Conservation (phyloP, 2,113 vertebrate species). For the Aphyosemion australe region DNA sequence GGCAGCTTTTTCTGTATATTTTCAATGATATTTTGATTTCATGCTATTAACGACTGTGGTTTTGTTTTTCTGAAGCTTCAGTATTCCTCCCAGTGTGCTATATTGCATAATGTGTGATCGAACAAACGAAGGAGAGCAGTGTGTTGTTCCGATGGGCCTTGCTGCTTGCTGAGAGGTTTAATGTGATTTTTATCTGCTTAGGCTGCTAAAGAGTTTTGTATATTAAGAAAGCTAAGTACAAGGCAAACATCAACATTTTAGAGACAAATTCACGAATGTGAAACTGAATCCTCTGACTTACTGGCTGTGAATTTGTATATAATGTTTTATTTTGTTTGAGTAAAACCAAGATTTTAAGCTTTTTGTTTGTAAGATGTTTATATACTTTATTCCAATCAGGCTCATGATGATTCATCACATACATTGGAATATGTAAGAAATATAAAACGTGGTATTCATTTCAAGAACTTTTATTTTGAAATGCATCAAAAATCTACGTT, state of each 20-base stretch:
- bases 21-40: conserved; percentile 67
- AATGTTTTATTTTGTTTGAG: conserved; percentile 50
- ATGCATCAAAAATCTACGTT: too few species aligned
- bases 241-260: conserved; percentile 64
- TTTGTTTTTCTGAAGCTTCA: conserved; percentile 53
- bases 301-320: conserved; percentile 80
- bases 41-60: conserved; percentile 56
- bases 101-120: conserved; percentile 68
- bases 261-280: conserved; percentile 73
- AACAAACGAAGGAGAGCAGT: conserved; percentile 56
- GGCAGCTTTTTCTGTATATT: conserved; percentile 76
- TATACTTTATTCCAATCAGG: conserved; percentile 55
- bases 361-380: conserved; percentile 58
- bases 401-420: conserved; percentile 57
- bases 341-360: conserved; percentile 56
- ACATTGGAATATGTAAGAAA: conserved; percentile 28
- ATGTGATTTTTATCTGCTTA: conserved; percentile 71
- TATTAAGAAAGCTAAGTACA: conserved; percentile 63
- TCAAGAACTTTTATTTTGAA: not conserved
- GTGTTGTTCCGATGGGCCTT: conserved; percentile 63
- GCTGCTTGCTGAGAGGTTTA: conserved; percentile 67
- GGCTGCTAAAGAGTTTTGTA: conserved; percentile 76
- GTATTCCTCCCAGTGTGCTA: conserved; percentile 71
- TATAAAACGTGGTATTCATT: not conserved
- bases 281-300: conserved; percentile 75